phyloP scores from a whole-genome alignment of 2,797 vertebrate genomes.

The Thamnophis elegans region DNA sequence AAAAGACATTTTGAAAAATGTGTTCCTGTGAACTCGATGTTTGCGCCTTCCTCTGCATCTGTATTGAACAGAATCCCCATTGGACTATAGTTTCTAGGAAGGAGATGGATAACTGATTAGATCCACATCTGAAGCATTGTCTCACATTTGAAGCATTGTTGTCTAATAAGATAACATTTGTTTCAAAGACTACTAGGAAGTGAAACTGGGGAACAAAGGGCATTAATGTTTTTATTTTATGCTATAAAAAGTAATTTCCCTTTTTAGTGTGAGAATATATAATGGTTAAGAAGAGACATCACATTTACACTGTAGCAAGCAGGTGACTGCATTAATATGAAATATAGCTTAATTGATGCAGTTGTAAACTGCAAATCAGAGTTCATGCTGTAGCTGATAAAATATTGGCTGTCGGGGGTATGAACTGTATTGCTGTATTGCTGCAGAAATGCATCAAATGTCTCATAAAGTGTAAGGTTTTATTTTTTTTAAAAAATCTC shows the following conservation, averaged over 20 bases:
- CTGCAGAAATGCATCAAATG: constrained; percentile 64
- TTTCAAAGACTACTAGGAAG: constrained; percentile 56
- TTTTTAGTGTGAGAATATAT: constrained; percentile 52
- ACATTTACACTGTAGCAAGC: constrained; percentile 20
- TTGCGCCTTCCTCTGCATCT: constrained; percentile 63
- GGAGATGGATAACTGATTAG: constrained; percentile 64
- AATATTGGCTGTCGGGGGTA: constrained; percentile 46
- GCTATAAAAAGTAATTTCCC: constrained; percentile 34
- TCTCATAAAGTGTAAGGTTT: not conserved
- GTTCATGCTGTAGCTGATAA: not conserved
- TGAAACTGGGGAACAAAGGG: constrained; percentile 15
- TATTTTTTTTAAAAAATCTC: not conserved
- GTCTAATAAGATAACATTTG: constrained; percentile 55
- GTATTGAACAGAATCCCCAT: constrained; percentile 61
- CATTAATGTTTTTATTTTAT: not conserved
- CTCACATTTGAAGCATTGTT: constrained; percentile 48
- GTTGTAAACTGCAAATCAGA: constrained; percentile 55
- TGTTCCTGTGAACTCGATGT: constrained; percentile 62
- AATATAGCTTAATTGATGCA: constrained; percentile 54
- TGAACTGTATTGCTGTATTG: constrained; percentile 60
- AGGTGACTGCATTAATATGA: constrained; percentile 48
- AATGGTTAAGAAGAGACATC: constrained; percentile 54
- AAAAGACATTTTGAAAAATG: constrained; percentile 70
- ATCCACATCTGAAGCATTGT: constrained; percentile 47
- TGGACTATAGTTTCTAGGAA: constrained; percentile 62